These are phyloP conservation scores for Plebejus argus DNA, from an alignment of 2,888 invertebrate species.

Conservation along the genomic window DNA sequence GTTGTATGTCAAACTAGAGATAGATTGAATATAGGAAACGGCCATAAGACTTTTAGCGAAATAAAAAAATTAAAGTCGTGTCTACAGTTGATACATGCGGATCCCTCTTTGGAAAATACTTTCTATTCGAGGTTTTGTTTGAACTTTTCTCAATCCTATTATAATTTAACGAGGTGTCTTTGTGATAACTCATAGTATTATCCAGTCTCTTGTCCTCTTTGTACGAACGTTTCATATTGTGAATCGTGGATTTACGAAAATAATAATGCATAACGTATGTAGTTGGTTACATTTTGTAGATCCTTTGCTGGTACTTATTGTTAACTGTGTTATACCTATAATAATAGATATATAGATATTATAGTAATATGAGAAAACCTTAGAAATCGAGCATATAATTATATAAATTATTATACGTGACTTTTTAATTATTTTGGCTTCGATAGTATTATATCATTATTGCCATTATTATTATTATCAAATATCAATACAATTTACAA, in stretches of 20 bases:
- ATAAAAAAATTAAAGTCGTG: neutral
- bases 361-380: no score
- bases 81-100: conserved; percentile 42
- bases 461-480: no score
- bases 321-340: no score
- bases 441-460: no score
- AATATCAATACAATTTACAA: no score
- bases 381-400: no score
- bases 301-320: neutral
- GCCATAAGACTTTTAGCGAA: no score
- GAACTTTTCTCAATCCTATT: conserved; percentile 42
- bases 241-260: conserved; percentile 28
- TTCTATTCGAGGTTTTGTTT: conserved; percentile 45
- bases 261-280: neutral
- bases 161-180: conserved; percentile 40
- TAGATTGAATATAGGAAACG: no score
- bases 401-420: no score
- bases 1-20: no score
- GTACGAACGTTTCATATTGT: conserved; percentile 26
- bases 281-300: neutral
- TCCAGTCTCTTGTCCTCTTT: conserved; percentile 29
- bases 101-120: conserved; percentile 52
- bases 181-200: conserved; percentile 37
- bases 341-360: no score
- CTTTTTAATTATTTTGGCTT: no score